These are phyloP conservation scores for Chloroceryle aenea DNA, from an alignment of 2,113 vertebrate species.

Conservation along the genomic window DNA sequence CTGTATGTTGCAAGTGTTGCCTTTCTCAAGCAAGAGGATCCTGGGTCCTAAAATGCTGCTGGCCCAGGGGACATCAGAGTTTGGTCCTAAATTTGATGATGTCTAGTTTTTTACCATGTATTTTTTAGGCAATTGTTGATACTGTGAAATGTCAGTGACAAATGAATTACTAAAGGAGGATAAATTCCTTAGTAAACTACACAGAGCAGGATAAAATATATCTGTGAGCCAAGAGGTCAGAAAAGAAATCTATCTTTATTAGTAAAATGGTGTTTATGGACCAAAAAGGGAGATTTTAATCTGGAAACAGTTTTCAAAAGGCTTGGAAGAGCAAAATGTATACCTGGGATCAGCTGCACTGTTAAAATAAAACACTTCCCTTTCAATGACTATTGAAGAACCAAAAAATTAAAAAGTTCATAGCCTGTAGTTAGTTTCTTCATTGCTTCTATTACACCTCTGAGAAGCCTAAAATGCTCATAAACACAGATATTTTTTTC, in stretches of 20 bases:
- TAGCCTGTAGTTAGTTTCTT: not conserved
- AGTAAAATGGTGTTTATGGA: not conserved
- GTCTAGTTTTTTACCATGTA: not conserved
- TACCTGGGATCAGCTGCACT: no score
- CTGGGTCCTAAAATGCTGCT: not conserved
- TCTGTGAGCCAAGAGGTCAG: not conserved
- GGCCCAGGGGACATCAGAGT: not conserved
- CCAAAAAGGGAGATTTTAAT: not conserved
- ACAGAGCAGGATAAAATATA: not conserved
- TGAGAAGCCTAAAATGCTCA: not conserved
- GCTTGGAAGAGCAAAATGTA: not conserved
- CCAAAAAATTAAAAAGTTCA: not conserved
- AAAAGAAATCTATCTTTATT: not conserved
- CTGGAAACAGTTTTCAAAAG: not conserved
- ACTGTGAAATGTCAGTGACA: not conserved
- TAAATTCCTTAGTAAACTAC: not conserved
- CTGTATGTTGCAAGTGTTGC: not conserved
- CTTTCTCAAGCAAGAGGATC: not conserved
- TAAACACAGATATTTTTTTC: not conserved
- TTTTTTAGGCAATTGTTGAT: not conserved
- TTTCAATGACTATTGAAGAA: not conserved
- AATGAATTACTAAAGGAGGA: not conserved
- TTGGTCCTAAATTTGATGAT: not conserved
- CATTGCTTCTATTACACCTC: not conserved
- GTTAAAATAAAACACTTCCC: not conserved